Conservation (phyloP, 2,888 invertebrate species). For the Xanthia icteritia region DNA sequence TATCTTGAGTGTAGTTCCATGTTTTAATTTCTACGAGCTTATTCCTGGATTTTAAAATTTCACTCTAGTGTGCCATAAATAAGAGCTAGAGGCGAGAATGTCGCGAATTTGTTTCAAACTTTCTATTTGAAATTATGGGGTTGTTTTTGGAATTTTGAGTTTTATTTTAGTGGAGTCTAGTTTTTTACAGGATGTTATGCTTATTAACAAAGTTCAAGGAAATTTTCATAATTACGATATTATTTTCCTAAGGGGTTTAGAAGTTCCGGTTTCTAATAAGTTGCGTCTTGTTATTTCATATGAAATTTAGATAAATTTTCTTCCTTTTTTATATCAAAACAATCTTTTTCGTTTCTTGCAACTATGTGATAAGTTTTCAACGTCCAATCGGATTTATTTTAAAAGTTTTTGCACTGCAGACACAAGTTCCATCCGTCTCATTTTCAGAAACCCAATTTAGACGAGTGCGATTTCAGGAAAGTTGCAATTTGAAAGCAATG, state of each 20-base stretch:
- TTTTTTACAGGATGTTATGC: not conserved
- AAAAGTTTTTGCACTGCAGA: slow-evolving; percentile 40
- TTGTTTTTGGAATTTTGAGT: slow-evolving; percentile 7
- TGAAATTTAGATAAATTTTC: not conserved
- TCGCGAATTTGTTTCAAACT: slow-evolving; percentile 48
- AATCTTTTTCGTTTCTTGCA: not conserved
- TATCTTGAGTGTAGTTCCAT: slow-evolving; percentile 36
- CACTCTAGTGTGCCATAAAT: slow-evolving; percentile 46
- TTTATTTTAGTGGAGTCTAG: slow-evolving; percentile 6
- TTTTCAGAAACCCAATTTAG: slow-evolving; percentile 51
- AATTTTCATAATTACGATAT: not conserved
- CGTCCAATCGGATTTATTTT: slow-evolving; percentile 42
- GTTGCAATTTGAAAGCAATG: slow-evolving; percentile 68
- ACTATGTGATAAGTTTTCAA: slow-evolving; percentile 16
- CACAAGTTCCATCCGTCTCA: slow-evolving; percentile 47
- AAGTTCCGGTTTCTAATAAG: not conserved
- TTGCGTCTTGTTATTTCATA: not conserved
- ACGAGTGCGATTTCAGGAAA: slow-evolving; percentile 56
- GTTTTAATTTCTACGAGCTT: slow-evolving; percentile 35
- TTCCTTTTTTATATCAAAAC: not conserved
- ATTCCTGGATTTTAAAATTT: slow-evolving; percentile 44
- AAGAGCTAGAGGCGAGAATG: slow-evolving; percentile 28
- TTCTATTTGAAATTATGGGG: slow-evolving; percentile 46
- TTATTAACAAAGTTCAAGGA: not conserved
- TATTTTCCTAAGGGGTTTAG: not conserved